Evolutionary conservation across 2,888 invertebrate species (phyloP).

Genomic region (Alsophila aescularia): DNA sequence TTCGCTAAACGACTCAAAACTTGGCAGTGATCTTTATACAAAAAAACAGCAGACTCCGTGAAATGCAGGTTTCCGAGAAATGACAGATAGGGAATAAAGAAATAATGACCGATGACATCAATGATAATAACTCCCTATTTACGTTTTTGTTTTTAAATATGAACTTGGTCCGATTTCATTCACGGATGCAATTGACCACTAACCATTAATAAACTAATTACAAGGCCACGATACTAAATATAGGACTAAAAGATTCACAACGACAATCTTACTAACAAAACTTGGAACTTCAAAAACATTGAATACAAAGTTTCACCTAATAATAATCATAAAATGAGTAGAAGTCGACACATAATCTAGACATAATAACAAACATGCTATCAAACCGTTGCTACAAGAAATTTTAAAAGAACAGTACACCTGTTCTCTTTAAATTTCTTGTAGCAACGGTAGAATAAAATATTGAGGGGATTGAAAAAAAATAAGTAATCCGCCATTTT

Average conservation of each 20-base stretch:
- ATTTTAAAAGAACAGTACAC: not conserved
- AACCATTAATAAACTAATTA: not conserved
- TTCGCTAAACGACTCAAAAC: slow-evolving; percentile 48
- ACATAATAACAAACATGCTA: not conserved
- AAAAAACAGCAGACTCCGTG: slow-evolving; percentile 42
- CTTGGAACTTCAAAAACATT: not conserved
- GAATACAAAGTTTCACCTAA: not conserved
- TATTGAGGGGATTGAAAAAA: too few relatives aligned
- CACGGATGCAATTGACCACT: not conserved
- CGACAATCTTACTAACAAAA: not conserved
- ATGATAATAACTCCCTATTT: slow-evolving; percentile 11
- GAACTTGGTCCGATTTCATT: not conserved
- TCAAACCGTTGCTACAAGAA: not conserved
- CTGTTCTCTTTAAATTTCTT: too few relatives aligned
- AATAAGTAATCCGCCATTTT: too few relatives aligned
- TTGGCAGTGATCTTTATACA: slow-evolving; percentile 58
- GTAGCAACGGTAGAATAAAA: too few relatives aligned
- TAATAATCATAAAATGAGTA: not conserved
- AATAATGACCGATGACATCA: slow-evolving; percentile 39
- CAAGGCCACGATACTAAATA: slow-evolving; percentile 12
- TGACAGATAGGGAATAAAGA: slow-evolving; percentile 40
- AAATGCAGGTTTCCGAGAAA: slow-evolving; percentile 57
- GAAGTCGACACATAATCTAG: not conserved
- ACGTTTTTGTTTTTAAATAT: not conserved
- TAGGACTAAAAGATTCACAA: not conserved